These are phyloP conservation scores for Agrotis puta DNA, from an alignment of 2,888 invertebrate species.

Conservation along the genomic window DNA sequence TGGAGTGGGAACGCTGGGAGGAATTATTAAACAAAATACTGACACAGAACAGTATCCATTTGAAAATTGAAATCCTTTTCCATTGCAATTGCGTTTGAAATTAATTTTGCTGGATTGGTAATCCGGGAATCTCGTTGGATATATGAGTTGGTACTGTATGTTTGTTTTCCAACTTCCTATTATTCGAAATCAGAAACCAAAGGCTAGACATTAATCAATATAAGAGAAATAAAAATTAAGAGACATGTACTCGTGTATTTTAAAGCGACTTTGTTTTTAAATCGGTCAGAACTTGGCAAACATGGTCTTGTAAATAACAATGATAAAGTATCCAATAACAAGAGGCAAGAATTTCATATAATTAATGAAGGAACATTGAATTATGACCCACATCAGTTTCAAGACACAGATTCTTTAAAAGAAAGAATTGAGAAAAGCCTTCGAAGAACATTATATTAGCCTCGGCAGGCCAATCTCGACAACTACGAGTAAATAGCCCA, in stretches of 20 bases:
- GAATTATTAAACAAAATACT: slow-evolving; percentile 50
- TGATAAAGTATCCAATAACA: neutral
- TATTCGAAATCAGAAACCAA: neutral
- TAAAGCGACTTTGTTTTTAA: neutral
- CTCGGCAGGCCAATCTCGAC: neutral
- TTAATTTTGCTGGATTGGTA: slow-evolving; percentile 41
- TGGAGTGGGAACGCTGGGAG: slow-evolving; percentile 27
- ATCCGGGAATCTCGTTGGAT: slow-evolving; percentile 22
- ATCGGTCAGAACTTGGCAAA: neutral
- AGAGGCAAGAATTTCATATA: neutral
- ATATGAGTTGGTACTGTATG: neutral
- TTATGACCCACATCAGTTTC: neutral
- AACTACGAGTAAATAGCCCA: slow-evolving; percentile 31
- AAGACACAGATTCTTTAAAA: neutral
- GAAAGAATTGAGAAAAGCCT: neutral
- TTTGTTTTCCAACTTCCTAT: slow-evolving; percentile 19
- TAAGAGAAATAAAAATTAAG: neutral
- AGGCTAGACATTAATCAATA: neutral
- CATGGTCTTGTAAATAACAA: neutral
- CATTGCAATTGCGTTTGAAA: slow-evolving; percentile 36
- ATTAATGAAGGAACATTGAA: neutral
- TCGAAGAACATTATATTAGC: neutral
- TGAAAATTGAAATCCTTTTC: slow-evolving; percentile 49
- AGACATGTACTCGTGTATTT: too few relatives aligned
- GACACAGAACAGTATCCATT: slow-evolving; percentile 23